Percentiles rank a stretch among this genome's conserved stretches.
Conservation (phyloP, 2,888 invertebrate species). For the Gortyna flavago region DNA sequence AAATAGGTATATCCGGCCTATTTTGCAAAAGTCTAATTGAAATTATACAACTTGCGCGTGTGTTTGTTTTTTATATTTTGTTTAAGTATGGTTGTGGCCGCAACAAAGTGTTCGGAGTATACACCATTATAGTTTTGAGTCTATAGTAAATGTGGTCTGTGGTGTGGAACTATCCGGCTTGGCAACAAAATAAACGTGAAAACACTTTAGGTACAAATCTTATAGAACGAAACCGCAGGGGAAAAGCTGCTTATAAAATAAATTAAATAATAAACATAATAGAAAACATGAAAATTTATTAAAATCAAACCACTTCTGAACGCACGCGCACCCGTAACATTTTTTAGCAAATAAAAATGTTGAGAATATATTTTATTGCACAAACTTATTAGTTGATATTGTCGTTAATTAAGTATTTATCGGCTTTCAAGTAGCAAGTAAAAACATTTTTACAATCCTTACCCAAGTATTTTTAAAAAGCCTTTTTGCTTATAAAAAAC, state of each 20-base stretch:
- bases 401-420: slow-evolving; percentile 34
- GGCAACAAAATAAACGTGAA: not conserved
- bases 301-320: not conserved
- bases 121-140: not conserved
- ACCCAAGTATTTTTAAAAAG: slow-evolving; percentile 27
- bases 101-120: too few species aligned
- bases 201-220: not conserved
- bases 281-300: not conserved
- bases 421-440: slow-evolving; percentile 8
- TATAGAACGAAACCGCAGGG: not conserved
- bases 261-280: not conserved
- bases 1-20: not conserved
- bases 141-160: not conserved
- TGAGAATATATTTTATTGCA: slow-evolving; percentile 16
- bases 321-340: not conserved
- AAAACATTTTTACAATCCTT: slow-evolving; percentile 29
- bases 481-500: slow-evolving; percentile 40
- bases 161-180: too few species aligned
- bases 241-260: not conserved
- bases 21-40: not conserved
- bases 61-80: too few species aligned
- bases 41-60: too few species aligned
- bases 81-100: too few species aligned
- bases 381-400: slow-evolving; percentile 38
- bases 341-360: slow-evolving; percentile 13